Base-by-base conservation (phyloP, 1,140 invertebrate species). In the Listronotus bonariensis region DNA sequence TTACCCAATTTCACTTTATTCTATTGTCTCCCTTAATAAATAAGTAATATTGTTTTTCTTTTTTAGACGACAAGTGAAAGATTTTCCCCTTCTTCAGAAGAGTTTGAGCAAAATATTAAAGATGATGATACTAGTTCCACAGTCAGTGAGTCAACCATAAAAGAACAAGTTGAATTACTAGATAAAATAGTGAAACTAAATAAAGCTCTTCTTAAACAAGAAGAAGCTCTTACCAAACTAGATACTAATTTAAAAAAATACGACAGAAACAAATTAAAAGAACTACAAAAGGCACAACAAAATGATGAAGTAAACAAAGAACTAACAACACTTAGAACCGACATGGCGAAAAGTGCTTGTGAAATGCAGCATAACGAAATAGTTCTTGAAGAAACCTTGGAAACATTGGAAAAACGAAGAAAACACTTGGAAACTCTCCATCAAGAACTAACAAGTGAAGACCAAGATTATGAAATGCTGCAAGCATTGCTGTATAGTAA, bases 171-270 rank as follows among this genome's bases (percentile, higher is more conserved):
- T 5, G 84, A 87, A 66, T 78, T 89, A 52, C 80, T 89, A 69
- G 88, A 91, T 71, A 87, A 87, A 73, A 83, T 91, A 18, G 82
- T 88, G 7, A 85, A 87, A 15, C 79, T 92, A 12, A 91, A 91
- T 70, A 87, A 89, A 69, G 82, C 84, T 64, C 78, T 92, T 45
- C 83, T 89, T 57, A 81, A 85, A 18, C 88, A 90, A 76, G 88
- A 91, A 73, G 87, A 89, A 74, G 76, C 83, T 20, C 78, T 90
- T 1, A 84, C 87, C 1, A 78, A 88, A 68, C 72, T 91, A 51
- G 85, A 85, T 43, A 82, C 84, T 1, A 88, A 88, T 78, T 80
- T 90, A 9, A 84, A 86, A 68, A 81, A 88, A 62, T 85, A 88
- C 71, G 82, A 85, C 57, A 82, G 85, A 59, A 83, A 84, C 62